Percentiles rank a stretch among this genome's conserved stretches.
Evolutionary conservation across 2,888 invertebrate genomes (phyloP).

Genomic region (Ichneumon xanthorius): DNA sequence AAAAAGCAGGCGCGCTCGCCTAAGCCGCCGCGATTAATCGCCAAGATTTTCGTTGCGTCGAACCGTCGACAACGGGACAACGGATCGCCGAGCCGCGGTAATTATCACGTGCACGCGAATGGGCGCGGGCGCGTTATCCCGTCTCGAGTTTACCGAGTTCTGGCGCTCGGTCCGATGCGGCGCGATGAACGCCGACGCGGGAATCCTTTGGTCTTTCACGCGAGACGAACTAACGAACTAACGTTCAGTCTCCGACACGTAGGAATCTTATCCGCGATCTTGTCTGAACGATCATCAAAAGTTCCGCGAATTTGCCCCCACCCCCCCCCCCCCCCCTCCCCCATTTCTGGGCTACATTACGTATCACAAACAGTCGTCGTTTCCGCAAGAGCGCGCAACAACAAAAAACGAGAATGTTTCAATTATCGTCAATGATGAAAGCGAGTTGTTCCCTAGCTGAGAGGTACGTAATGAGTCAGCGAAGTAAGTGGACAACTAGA

Average conservation of each 20-base stretch:
- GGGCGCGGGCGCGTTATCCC: conserved; percentile 59
- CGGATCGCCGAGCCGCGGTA: conserved; percentile 48
- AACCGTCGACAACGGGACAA: conserved; percentile 35
- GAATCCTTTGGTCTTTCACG: conserved; percentile 56
- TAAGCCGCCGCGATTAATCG: conserved; percentile 32
- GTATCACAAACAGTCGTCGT: conserved; percentile 3
- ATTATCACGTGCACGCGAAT: conserved; percentile 67
- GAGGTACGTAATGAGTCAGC: conserved; percentile 13
- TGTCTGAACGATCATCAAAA: conserved; percentile 58
- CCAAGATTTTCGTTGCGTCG: conserved; percentile 40
- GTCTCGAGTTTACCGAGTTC: conserved; percentile 39
- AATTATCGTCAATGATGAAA: conserved; percentile 55
- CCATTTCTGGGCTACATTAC: neutral
- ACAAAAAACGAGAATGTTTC: conserved; percentile 31
- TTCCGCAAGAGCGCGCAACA: conserved; percentile 6
- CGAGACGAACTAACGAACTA: conserved; percentile 46
- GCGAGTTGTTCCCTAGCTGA: neutral
- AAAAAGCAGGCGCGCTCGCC: neutral
- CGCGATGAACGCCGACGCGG: conserved; percentile 55
- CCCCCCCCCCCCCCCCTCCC: conserved; percentile 1
- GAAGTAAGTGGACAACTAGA: conserved; percentile 16
- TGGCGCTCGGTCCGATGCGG: conserved; percentile 10
- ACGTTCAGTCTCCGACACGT: conserved; percentile 39
- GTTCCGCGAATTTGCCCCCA: conserved; percentile 60
- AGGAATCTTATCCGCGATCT: conserved; percentile 67